phyloP scores from a whole-genome alignment of 2,888 invertebrate species.

The Hydraecia micacea region DNA sequence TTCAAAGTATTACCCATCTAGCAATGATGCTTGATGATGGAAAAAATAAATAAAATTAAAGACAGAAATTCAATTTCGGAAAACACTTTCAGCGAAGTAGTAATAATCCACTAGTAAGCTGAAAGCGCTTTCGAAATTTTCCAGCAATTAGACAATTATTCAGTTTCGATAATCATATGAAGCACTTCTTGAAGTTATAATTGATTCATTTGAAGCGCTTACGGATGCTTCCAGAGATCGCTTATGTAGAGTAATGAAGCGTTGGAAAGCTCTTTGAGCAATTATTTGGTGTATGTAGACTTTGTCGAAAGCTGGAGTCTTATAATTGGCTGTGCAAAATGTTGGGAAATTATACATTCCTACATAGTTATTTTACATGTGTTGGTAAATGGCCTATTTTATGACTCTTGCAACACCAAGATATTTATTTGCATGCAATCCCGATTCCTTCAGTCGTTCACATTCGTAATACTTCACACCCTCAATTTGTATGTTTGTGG shows the following conservation, averaged over 20 bases:
- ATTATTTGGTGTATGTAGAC: slow-evolving; percentile 18
- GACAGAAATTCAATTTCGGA: background rate
- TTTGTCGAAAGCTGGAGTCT: background rate
- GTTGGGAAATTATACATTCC: background rate
- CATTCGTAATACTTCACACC: background rate
- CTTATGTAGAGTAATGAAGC: slow-evolving; percentile 19
- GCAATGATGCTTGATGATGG: no score
- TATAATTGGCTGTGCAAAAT: slow-evolving; percentile 1
- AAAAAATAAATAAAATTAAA: no score
- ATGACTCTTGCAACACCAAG: background rate
- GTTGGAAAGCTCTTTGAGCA: slow-evolving; percentile 20
- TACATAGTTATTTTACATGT: background rate
- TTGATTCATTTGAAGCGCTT: slow-evolving; percentile 38
- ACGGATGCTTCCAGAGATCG: slow-evolving; percentile 10
- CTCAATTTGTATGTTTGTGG: background rate
- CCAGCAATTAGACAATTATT: slow-evolving; percentile 21
- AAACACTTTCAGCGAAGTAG: background rate
- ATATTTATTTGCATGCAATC: background rate
- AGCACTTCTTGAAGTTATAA: slow-evolving; percentile 35
- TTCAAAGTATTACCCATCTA: background rate
- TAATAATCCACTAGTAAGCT: background rate
- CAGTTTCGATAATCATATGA: slow-evolving; percentile 20
- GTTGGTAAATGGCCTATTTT: background rate
- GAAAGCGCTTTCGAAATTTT: slow-evolving; percentile 30
- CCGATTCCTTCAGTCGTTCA: background rate